Conservation (phyloP, 2,888 invertebrate genomes). For the Elmis aenea region DNA sequence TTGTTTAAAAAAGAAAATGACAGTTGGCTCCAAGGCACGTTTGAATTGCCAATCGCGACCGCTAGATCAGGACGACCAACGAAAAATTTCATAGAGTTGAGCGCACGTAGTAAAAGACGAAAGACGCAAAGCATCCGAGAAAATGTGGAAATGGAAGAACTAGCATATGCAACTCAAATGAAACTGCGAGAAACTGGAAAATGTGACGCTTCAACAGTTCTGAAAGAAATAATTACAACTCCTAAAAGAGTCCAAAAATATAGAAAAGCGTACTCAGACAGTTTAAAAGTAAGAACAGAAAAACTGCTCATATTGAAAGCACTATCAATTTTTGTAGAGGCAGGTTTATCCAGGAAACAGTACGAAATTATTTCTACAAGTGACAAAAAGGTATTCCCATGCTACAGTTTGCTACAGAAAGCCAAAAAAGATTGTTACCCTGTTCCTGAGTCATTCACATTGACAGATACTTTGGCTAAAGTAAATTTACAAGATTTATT, state of each 20-base stretch:
- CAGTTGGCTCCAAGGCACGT: not conserved
- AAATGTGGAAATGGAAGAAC: not conserved
- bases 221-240: not conserved
- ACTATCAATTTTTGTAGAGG: constrained; percentile 4
- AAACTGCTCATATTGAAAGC: no score
- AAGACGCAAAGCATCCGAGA: not conserved
- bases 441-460: constrained; percentile 1
- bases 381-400: constrained; percentile 5
- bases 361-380: constrained; percentile 2
- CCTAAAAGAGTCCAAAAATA: not conserved
- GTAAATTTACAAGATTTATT: constrained; percentile 5
- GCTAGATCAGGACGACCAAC: not conserved
- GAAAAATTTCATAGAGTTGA: not conserved
- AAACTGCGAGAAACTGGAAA: not conserved
- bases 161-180: constrained; percentile 1
- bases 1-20: not conserved
- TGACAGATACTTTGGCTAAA: constrained; percentile 9
- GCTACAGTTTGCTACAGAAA: constrained; percentile 5
- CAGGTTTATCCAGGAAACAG: not conserved
- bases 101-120: not conserved
- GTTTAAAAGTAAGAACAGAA: no score
- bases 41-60: not conserved
- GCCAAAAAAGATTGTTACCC: constrained; percentile 9
- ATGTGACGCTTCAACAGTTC: not conserved
- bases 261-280: not conserved